These are phyloP conservation scores for Formica aserva DNA, from an alignment of 2,888 invertebrate genomes.

Conservation along the genomic window DNA sequence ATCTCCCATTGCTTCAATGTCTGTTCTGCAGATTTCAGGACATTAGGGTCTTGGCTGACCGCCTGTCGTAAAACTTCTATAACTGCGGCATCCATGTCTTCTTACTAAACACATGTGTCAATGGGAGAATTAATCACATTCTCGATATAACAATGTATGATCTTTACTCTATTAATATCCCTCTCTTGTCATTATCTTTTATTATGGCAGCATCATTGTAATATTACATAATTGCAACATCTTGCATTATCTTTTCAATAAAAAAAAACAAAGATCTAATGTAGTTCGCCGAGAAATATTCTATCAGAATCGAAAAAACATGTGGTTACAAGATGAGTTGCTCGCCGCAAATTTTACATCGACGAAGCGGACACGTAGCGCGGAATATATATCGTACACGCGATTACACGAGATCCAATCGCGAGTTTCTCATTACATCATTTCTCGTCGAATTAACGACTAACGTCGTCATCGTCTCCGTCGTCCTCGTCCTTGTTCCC, in stretches of 20 bases:
- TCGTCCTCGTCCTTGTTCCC: slow-evolving; percentile 53
- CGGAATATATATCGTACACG: background rate
- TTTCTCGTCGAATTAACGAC: slow-evolving; percentile 54
- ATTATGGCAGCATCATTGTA: background rate
- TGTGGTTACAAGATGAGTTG: slow-evolving; percentile 53
- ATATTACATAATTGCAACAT: background rate
- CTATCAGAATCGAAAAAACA: slow-evolving; percentile 53
- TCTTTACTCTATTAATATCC: background rate
- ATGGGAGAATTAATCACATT: background rate
- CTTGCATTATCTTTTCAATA: background rate
- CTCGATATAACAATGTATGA: slow-evolving; percentile 17
- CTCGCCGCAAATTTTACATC: slow-evolving; percentile 5
- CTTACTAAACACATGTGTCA: slow-evolving; percentile 49
- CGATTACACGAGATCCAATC: slow-evolving; percentile 13
- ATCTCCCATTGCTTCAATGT: slow-evolving; percentile 96
- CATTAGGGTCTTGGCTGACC: slow-evolving; percentile 93
- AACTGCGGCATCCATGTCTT: slow-evolving; percentile 89
- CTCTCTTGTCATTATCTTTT: background rate
- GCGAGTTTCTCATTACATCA: slow-evolving; percentile 63
- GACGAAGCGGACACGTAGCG: background rate
- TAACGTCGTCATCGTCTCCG: slow-evolving; percentile 44
- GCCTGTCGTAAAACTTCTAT: slow-evolving; percentile 93
- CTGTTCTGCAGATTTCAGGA: slow-evolving; percentile 95
- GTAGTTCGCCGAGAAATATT: too few species aligned
- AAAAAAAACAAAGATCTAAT: background rate